phyloP scores from a whole-genome alignment of 2,113 vertebrate genomes.

The Columbina picui region DNA sequence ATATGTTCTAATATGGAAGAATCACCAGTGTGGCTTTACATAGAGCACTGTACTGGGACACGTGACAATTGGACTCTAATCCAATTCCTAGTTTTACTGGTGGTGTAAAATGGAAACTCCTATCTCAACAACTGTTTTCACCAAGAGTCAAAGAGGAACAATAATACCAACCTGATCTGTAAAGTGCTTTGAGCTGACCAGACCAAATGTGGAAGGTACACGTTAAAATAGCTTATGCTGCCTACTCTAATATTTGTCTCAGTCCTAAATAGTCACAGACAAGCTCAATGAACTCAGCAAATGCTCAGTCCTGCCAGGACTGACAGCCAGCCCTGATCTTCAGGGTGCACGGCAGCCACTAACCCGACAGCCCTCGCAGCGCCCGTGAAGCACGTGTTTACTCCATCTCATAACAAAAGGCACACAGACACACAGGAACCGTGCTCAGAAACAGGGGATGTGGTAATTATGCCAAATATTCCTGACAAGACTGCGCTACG shows the following conservation, averaged over 20 bases:
- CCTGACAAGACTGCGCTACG: accelerated
- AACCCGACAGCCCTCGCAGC: background rate
- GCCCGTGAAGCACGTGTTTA: accelerated
- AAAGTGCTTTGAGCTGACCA: background rate
- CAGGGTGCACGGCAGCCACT: background rate
- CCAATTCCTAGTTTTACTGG: background rate
- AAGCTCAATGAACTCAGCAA: background rate
- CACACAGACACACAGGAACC: background rate
- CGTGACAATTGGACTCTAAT: background rate
- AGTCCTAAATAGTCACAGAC: background rate
- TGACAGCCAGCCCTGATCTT: background rate
- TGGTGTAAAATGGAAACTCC: background rate
- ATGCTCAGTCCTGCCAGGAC: background rate
- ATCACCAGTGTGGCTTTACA: background rate
- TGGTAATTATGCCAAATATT: accelerated
- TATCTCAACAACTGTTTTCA: background rate
- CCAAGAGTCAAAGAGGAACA: background rate
- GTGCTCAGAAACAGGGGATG: accelerated
- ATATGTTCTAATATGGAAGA: background rate
- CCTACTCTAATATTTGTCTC: background rate
- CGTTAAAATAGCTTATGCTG: background rate
- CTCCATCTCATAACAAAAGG: background rate
- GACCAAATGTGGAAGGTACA: background rate
- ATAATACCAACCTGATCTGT: background rate
- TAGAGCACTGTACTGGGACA: background rate